Base-by-base conservation (phyloP, 1,140 invertebrate genomes). In the Eufriesea mexicana region DNA sequence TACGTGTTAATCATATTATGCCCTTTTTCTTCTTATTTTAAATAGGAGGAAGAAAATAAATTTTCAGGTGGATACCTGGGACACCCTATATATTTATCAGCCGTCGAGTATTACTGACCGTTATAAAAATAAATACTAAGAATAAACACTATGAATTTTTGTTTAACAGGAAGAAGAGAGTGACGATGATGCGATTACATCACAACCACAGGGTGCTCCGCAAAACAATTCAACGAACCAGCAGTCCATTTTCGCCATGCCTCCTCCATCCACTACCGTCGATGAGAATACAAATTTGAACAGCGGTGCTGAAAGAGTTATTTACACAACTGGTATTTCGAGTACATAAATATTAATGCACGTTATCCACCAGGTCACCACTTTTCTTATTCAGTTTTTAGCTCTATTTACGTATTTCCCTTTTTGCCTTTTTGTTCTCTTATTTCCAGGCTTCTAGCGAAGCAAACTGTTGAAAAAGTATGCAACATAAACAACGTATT, bases 241-340 rank as follows among this genome's bases (percentile, higher is more conserved):
- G 14, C 90, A 91, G 73, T 89, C 90, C 14, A 91, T 92, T 62
- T 94, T 94, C 75, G 93, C 94, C 54, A 94, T 95, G 94, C 94
- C 94, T 61, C 89, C 92, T 35, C 87, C 89, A 84, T 89, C 92
- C 23, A 61, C 84, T 45, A 77, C 74, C 8, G 71, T 35, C 73
- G 93, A 92, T 61, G 95, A 95, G 85, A 94, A 90, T 67, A 95
- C 95, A 45, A 93, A 89, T 79, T 89, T 95, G 71, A 95, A 94
- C 84, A 93, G 92, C 45, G 92, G 91, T 42, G 90, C 90, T 68
- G 89, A 92, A 18, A 92, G 90, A 84, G 85, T 91, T 76, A 90
- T 92, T 77, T 94, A 93, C 84, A 93, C 92, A 76, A 89, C 92
- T 84, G 93, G 93, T 94, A 94, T 93, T 90, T 73, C 84, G 51